Evolutionary conservation across 2,113 vertebrate genomes (phyloP), one percentile per base, ranked within the genome.

Genomic region (Aleadryas rufinucha): DNA sequence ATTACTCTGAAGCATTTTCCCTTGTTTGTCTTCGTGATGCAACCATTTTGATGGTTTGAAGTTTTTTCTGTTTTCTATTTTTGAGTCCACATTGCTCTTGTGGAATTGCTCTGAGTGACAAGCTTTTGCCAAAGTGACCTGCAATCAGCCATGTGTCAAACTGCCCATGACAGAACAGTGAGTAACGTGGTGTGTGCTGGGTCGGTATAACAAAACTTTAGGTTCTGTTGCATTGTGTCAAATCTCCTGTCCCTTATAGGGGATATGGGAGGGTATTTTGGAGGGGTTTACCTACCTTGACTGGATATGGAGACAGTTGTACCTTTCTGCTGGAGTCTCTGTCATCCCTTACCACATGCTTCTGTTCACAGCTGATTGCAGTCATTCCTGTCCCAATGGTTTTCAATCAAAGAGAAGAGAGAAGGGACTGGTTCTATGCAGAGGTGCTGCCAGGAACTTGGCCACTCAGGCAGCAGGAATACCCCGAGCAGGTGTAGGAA

Each of bases 151-250:
- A 0, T 14, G 22, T 41, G 53, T 42, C 4, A 35, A 71, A 26
- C 21, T 53, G n/a, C 30, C 28, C 3, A 1, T 37, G 45, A 22
- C 28, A 71, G 15, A 13, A 21, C 19, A n/a, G 13, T 21, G 31
- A 53, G 16, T 31, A 31, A 72, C 0, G 2, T 47, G 13, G 10
- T 16, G 10, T 44, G 13, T 30, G 10, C 35, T 69, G 5, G 0
- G 8, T 47, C 12, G 0, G 10, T 42, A 5, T 2, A 35, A 3
- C 7, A 64, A 64, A 83, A 71, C 8, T 72, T n/a, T 3, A 63
- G 35, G 15, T 23, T 71, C 23, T 10, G 6, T 31, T 45, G 27
- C 8, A 50, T 42, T 39, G 0, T 5, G 6, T 64, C 23, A 33
- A 30, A 45, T 50, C 7, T 26, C 5, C 21, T 57, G 18, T 41